Evolutionary conservation across 1,140 invertebrate species (phyloP).

Genomic region (Acromyrmex heyeri): DNA sequence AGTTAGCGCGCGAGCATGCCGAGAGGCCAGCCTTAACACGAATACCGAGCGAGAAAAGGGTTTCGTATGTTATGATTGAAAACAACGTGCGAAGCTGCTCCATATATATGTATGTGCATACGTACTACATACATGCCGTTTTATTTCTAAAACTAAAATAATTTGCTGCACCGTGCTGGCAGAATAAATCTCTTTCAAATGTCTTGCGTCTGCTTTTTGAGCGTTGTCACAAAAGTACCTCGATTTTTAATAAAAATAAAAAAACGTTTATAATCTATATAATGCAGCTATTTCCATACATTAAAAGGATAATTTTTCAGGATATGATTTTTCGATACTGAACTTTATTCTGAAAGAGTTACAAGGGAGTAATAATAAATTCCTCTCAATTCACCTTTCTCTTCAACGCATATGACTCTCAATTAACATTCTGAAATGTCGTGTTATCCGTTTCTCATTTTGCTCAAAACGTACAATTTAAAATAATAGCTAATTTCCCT

Average conservation of each 20-base stretch:
- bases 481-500: background rate
- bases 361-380: background rate
- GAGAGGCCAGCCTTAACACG: constrained; percentile 65
- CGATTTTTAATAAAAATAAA: background rate
- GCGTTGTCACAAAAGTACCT: background rate
- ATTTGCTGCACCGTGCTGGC: constrained; percentile 1
- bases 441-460: background rate
- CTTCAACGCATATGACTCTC: background rate
- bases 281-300: constrained; percentile 10
- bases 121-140: constrained; percentile 12
- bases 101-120: background rate
- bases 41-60: constrained; percentile 49
- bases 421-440: background rate
- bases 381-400: background rate
- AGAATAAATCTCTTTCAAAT: constrained; percentile 42
- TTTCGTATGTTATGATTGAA: constrained; percentile 72
- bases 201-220: constrained; percentile 7
- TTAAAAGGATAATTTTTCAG: background rate
- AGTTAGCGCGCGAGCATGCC: constrained; percentile 39
- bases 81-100: constrained; percentile 41
- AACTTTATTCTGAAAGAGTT: background rate
- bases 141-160: constrained; percentile 70
- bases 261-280: background rate
- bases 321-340: background rate
- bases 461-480: background rate